phyloP scores from a whole-genome alignment of 2,113 vertebrate species.

The Bos indicus region DNA sequence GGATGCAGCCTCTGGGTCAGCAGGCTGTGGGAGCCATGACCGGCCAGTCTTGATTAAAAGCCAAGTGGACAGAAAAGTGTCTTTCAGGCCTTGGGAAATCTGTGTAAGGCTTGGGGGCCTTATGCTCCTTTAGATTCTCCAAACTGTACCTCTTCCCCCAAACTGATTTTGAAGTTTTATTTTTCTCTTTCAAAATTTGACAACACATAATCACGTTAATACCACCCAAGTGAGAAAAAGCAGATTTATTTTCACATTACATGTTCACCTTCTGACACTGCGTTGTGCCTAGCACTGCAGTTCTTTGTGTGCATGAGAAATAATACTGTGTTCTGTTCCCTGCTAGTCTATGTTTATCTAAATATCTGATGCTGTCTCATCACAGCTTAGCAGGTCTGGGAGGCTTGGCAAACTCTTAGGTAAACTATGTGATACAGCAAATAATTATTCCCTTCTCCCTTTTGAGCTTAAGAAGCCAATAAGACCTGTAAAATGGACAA shows the following conservation, averaged over 20 bases:
- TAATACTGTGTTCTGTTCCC: not conserved
- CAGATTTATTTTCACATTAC: not conserved
- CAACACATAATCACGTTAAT: not conserved
- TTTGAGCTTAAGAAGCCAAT: not conserved
- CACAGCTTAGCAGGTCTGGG: not conserved
- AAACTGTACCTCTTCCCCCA: not conserved
- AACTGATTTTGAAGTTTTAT: not conserved
- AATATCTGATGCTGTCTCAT: not conserved
- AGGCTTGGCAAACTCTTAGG: not conserved
- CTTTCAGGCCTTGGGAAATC: not conserved
- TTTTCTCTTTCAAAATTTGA: constrained; percentile 15
- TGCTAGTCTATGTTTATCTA: not conserved
- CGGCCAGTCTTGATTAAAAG: not conserved
- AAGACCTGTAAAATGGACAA: not conserved
- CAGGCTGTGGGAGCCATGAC: not conserved
- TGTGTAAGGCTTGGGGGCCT: not conserved
- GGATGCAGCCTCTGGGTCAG: not conserved
- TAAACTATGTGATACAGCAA: not conserved
- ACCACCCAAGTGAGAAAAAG: not conserved
- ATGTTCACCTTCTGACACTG: not conserved
- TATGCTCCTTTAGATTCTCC: not conserved
- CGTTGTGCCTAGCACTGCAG: not conserved
- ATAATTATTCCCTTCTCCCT: not conserved
- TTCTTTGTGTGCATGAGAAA: not conserved
- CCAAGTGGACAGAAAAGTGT: too few species aligned